A percentile compares a stretch with the other conserved stretches of the same genome.
Conservation (phyloP, 2,113 vertebrate genomes). For the Chroicocephalus ridibundus region DNA sequence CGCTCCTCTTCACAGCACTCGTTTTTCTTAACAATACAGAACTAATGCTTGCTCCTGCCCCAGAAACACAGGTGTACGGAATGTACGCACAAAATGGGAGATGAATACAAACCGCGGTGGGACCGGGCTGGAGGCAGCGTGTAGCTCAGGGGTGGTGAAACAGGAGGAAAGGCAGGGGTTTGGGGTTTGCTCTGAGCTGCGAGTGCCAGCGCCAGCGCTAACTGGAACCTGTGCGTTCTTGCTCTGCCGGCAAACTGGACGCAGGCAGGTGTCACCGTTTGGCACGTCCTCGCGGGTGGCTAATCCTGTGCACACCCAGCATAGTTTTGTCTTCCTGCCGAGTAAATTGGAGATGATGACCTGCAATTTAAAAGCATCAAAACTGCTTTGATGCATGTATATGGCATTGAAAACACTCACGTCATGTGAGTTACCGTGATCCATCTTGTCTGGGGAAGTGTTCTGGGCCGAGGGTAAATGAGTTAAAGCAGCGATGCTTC, state of each 20-base stretch:
- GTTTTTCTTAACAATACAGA: neutral
- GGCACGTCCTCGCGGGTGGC: neutral
- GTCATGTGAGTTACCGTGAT: fast-evolving
- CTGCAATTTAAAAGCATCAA: neutral
- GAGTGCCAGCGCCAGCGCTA: too few species aligned
- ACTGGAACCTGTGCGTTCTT: neutral
- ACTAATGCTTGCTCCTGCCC: fast-evolving
- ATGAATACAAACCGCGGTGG: fast-evolving
- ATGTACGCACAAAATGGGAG: fast-evolving
- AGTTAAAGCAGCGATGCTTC: neutral
- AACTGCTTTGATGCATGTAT: fast-evolving
- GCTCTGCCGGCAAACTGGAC: neutral
- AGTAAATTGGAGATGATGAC: neutral
- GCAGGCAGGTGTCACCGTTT: fast-evolving
- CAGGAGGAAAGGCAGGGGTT: fast-evolving
- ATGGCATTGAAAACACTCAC: fast-evolving
- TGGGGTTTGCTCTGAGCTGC: neutral
- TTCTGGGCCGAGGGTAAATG: too few species aligned
- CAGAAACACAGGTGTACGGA: neutral
- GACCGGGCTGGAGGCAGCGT: neutral
- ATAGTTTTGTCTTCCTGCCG: neutral
- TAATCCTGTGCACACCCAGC: neutral
- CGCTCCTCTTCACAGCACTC: fast-evolving
- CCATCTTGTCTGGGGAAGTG: neutral
- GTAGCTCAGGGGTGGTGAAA: neutral